Evolutionary conservation across 92 coral and sea anemone species (phyloP), one percentile per base, ranked within the genome.

Genomic region (Isaurus tuberculatus): DNA sequence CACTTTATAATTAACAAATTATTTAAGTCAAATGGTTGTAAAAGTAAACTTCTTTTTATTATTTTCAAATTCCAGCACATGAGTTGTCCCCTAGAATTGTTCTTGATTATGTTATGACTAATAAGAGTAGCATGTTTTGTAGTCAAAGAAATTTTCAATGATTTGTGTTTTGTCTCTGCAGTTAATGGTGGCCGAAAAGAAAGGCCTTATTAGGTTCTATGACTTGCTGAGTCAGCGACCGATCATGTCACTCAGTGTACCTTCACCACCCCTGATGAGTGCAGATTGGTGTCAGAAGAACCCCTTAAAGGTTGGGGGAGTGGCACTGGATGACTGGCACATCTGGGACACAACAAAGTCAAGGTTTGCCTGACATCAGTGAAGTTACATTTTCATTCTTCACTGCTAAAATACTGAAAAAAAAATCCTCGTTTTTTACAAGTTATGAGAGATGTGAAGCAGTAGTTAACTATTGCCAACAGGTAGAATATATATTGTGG

Each of bases 111-210:
- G n/a, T n/a, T n/a, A n/a, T n/a, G n/a, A n/a, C n/a, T n/a, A n/a
- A 13, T 13, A 42, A 42, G 46, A 13, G 61, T 53, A 53, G 19
- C 5, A 15, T 5, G 4, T 14, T 53, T 57, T 57, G 13, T 20
- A 17, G 17, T 3, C 3, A 9, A 11, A 4, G 1, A 57, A 11
- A 23, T 29, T n/a, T n/a, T 19, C 16, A 34, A 36, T 14, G 36
- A 36, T 17, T 4, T 55, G 20, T 15, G 15, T 5, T 51, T n/a
- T 51, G 22, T 68, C 1, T 66, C 61, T 68, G n/a, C 73, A 97
- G 99, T 82, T 97, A 58, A 88, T 97, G 98, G 97, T 97, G 15
- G 99, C 99, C 7, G 97, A 97, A 86, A 97, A 97, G 89, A 97
- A 92, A 71, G 99, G 99, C 4, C 87, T 89, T 10, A 74, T 97